Base-by-base conservation (phyloP, 2,888 invertebrate species). In the Pomacea canaliculata region DNA sequence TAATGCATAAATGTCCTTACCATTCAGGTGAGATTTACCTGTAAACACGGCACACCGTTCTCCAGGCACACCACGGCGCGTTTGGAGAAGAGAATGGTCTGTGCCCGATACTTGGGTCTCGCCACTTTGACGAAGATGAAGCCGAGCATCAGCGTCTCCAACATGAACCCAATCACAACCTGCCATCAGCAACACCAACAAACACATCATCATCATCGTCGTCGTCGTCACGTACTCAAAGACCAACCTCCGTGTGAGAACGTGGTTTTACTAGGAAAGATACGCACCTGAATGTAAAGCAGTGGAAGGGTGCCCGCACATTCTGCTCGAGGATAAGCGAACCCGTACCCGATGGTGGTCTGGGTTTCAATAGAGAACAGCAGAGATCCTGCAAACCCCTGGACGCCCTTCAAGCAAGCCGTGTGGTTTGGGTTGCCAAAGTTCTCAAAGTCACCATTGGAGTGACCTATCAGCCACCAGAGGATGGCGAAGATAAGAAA, bases 361-460 rank as follows among this genome's bases (percentile, higher is more conserved):
- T 98, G 98, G 5, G 97, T 98, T 92, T 98, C 98, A 56, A 98
- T 95, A 82, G 97, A 97, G 92, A 97, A 98, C 56, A 98, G 93
- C 91, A 98, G 96, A 87, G 97, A 96, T 73, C 97, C 95, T 0
- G 74, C 69, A 10, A 69, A 74, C 10, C 75, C 96, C 86, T 94
- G 93, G 80, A 98, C 95, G 84, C 96, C 95, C 71, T 93, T 93
- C 79, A 92, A 86, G 81, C 92, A 92, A 7, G 91, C 90, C 66
- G 84, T 83, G 90, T 90, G 89, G 63, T 84, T 80, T 1, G 82
- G 78, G 37, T 87, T 75, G 27, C 75, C 71, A 51, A 73, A 65
- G 62, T 80, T 70, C 18, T 77, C 73, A n/a, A 79, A 71, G 69
- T 80, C 77, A 12, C 78, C 80, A 65, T 80, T 91, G 18, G 84